phyloP scores from a whole-genome alignment of 1,140 invertebrate species.

The Pseudachorutes palmiensis region DNA sequence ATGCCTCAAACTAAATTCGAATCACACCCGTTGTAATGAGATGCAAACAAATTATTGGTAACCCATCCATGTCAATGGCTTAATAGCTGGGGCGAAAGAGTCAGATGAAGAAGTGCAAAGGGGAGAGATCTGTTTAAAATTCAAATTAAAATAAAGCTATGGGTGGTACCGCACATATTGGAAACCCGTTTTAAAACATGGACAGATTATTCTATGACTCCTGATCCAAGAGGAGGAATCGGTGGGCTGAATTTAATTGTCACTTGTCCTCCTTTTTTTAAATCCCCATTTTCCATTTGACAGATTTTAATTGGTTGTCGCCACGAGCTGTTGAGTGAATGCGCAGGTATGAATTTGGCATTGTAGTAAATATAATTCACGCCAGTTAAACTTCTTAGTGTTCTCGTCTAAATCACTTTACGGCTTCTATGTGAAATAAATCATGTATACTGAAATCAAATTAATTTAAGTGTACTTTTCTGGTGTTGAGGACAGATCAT shows the following conservation, averaged over 20 bases:
- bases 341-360: too few relatives aligned
- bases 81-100: not conserved
- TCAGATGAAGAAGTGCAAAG: not conserved
- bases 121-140: not conserved
- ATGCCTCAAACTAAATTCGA: too few relatives aligned
- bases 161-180: not conserved
- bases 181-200: not conserved
- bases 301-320: too few relatives aligned
- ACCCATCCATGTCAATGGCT: not conserved
- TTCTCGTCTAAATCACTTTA: too few relatives aligned
- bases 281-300: too few relatives aligned
- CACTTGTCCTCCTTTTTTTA: not conserved
- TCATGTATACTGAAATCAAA: slow-evolving; percentile 13
- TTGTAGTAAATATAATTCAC: too few relatives aligned
- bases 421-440: not conserved
- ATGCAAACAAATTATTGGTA: too few relatives aligned
- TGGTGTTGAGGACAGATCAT: not conserved
- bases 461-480: not conserved
- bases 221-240: not conserved
- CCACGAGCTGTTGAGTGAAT: too few relatives aligned
- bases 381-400: too few relatives aligned
- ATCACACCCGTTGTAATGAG: too few relatives aligned
- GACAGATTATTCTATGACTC: not conserved
- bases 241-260: not conserved
- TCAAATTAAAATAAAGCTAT: not conserved